Evolutionary conservation across 2,113 vertebrate genomes (phyloP).

Genomic region (Alligator sinensis): DNA sequence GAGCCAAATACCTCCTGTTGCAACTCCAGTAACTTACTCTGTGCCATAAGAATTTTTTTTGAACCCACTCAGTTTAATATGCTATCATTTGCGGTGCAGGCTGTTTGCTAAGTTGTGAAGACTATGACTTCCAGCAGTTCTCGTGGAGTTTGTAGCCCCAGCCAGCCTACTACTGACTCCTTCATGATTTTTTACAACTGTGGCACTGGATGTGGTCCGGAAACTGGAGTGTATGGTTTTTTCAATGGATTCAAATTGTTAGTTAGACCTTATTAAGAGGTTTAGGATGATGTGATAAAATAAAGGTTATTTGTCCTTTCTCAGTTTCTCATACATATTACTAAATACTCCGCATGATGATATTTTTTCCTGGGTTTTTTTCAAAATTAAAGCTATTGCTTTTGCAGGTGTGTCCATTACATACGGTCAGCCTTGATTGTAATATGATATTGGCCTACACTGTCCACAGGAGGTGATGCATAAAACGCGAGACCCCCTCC

Average conservation of each 20-base stretch:
- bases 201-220: neutral
- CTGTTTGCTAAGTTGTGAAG: conserved; percentile 58
- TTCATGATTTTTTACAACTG: conserved; percentile 71
- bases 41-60: neutral
- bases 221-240: conserved; percentile 1
- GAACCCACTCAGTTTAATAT: neutral
- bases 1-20: neutral
- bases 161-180: conserved; percentile 59
- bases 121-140: conserved; percentile 56
- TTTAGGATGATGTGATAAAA: conserved; percentile 47
- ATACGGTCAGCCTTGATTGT: neutral
- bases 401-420: neutral
- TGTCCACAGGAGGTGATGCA: neutral
- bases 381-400: neutral
- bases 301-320: conserved; percentile 50
- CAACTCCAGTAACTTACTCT: neutral
- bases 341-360: conserved; percentile 6
- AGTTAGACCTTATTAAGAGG: conserved; percentile 60
- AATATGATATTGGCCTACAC: rapidly evolving
- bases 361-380: neutral
- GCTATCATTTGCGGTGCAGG: conserved; percentile 41
- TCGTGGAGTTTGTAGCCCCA: conserved; percentile 64
- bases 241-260: conserved; percentile 60
- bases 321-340: conserved; percentile 30
- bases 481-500: neutral